A percentile compares a stretch with the other conserved stretches of the same genome.
Evolutionary conservation across 2,888 invertebrate species (phyloP).

Genomic region (Epistrophella euchroma): DNA sequence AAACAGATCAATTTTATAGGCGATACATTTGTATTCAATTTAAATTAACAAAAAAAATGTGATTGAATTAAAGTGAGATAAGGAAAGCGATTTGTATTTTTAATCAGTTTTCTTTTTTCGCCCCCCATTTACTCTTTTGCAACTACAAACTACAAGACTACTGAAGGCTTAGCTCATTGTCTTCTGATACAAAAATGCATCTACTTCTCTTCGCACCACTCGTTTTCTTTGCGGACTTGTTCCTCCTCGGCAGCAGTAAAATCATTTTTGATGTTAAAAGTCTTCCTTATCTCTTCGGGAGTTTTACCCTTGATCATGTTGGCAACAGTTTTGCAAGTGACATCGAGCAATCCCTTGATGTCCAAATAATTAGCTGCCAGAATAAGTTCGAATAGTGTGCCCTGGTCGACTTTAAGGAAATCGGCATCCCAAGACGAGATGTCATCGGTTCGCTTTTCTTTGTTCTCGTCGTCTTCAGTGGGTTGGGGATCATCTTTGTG

Average conservation of each 20-base stretch:
- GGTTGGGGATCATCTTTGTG: conserved; percentile 98
- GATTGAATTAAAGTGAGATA: conserved; percentile 26
- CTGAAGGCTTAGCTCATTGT: conserved; percentile 4
- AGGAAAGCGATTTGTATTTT: conserved; percentile 18
- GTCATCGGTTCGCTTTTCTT: conserved; percentile 99
- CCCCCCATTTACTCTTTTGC: conserved; percentile 21
- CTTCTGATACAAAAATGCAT: not conserved
- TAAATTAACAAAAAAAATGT: conserved; percentile 45
- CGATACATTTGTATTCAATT: conserved; percentile 45
- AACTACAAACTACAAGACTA: conserved; percentile 5
- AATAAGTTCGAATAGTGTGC: conserved; percentile 97
- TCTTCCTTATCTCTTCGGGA: conserved; percentile 98
- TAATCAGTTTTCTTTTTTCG: not conserved
- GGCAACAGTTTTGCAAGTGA: conserved; percentile 99
- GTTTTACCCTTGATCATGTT: conserved; percentile 99
- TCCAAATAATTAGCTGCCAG: conserved; percentile 98
- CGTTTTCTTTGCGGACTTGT: conserved; percentile 98
- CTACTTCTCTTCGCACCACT: conserved; percentile 87
- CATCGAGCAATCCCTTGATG: conserved; percentile 97
- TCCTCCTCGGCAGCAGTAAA: conserved; percentile 98
- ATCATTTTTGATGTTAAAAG: conserved; percentile 98
- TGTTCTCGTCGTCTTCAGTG: conserved; percentile 98
- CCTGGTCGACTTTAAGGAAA: conserved; percentile 99
- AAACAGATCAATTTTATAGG: not conserved
- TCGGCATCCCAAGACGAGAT: conserved; percentile 99